Evolutionary conservation across 2,888 invertebrate species (phyloP), one percentile per base, ranked within the genome.

Genomic region (Allacma fusca): DNA sequence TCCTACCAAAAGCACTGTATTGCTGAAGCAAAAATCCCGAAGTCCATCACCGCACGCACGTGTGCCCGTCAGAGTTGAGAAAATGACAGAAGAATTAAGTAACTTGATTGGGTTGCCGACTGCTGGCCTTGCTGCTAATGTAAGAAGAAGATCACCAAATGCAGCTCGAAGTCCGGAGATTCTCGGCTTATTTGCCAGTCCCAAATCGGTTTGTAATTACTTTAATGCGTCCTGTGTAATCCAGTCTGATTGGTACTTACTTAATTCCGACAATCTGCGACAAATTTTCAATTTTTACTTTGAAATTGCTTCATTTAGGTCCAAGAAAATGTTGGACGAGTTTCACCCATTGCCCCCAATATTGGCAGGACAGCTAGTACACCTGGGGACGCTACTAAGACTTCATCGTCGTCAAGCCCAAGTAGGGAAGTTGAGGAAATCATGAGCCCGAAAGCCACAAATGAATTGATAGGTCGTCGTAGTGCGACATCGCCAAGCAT

Each of bases 361-460:
- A 74, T 65, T 28, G 29, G 29, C 21, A 40, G 74, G 34, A 43
- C 74, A 24, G 40, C 28, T 5, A 65, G 65, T 65, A 65, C 26
- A 13, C 65, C 74, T 21, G 57, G 69, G n/a, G 77, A 77, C 43
- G 77, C 34, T 50, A 40, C 77, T n/a, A 77, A 77, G 26, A 77
- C 77, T 4, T 77, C 77, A 0, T 77, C 83, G 0, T 82, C 82
- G 0, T 84, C 84, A 26, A 95, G 94, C 86, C 95, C 96, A 5
- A 95, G 95, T 85, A 89, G 94, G 26, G 96, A 96, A 88, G 96
- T 96, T 26, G 92, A 94, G 86, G 93, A 95, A 88, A 96, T 96
- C 83, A 89, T 96, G 86, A 91, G 92, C 5, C 89, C 84, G 1
- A 84, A 84, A 72, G 82, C 40, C 12, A 81, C 78, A 62, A 76